Conservation (phyloP, 2,888 invertebrate genomes). For the Cheilosia vernalis region DNA sequence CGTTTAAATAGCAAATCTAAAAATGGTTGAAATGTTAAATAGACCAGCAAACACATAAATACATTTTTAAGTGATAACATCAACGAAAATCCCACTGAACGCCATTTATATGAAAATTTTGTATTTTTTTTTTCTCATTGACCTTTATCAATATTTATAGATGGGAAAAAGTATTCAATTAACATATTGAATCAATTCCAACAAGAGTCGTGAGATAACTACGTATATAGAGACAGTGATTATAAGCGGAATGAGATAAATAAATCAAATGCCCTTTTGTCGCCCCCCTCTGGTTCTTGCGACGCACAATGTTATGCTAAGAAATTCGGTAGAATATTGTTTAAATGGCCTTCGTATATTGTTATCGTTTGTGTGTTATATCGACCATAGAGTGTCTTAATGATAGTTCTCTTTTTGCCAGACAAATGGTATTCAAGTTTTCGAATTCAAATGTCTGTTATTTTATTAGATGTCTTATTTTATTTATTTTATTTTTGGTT, state of each 20-base stretch:
- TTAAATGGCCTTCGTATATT: no score
- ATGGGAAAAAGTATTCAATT: constrained; percentile 9
- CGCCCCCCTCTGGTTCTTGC: neutral
- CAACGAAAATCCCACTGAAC: constrained; percentile 1
- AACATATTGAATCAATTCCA: constrained; percentile 45
- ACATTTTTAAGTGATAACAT: constrained; percentile 4
- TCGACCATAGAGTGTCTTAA: neutral
- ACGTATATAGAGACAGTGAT: neutral
- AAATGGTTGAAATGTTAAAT: neutral
- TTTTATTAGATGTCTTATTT: no score
- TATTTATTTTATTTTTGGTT: no score
- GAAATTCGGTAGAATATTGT: neutral
- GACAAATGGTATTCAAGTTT: no score
- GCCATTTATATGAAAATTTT: constrained; percentile 22
- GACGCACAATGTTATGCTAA: neutral
- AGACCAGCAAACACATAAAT: neutral
- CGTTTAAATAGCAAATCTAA: neutral
- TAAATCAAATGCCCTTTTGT: constrained; percentile 39
- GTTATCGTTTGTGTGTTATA: neutral
- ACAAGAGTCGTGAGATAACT: neutral
- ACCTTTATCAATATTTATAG: constrained; percentile 58
- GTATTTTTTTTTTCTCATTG: neutral
- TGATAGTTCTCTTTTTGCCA: neutral
- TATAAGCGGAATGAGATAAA: constrained; percentile 27
- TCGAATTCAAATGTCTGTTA: no score